Evolutionary conservation across 2,888 invertebrate genomes (phyloP).

Genomic region (Cyclophora albipunctata): DNA sequence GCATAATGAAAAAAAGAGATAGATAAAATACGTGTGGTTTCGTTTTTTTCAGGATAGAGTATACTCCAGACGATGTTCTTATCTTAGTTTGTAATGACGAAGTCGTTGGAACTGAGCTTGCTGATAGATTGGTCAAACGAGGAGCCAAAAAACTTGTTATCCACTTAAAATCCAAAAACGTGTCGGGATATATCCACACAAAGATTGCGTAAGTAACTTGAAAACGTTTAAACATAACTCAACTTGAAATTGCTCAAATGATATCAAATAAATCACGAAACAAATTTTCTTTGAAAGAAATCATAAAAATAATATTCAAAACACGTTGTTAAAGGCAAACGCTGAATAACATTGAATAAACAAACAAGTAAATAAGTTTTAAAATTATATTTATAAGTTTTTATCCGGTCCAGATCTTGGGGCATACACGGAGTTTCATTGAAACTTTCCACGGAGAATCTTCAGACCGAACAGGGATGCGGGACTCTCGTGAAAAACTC

Average conservation of each 20-base stretch:
- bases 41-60: conserved; percentile 26
- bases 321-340: neutral
- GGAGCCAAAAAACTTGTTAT: conserved; percentile 31
- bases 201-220: conserved; percentile 28
- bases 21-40: too few species aligned
- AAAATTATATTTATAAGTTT: conserved; percentile 11
- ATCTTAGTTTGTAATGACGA: conserved; percentile 28
- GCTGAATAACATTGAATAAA: neutral
- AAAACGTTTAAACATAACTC: neutral
- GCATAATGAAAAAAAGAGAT: too few species aligned
- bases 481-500: conserved; percentile 31
- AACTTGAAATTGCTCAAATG: neutral
- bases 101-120: conserved; percentile 27
- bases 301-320: too few species aligned
- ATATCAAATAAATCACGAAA: too few species aligned
- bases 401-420: conserved; percentile 27
- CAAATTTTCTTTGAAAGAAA: too few species aligned
- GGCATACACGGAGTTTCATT: conserved; percentile 27
- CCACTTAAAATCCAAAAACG: conserved; percentile 18
- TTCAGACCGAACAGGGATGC: conserved; percentile 33
- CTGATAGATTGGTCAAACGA: conserved; percentile 24
- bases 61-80: conserved; percentile 21
- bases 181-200: conserved; percentile 24
- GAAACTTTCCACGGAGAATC: conserved; percentile 34
- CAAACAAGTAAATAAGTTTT: neutral